Percentiles rank a stretch among this genome's conserved stretches.
These are phyloP conservation scores for Biston stratarius DNA, from an alignment of 2,888 invertebrate genomes.

Conservation along the genomic window DNA sequence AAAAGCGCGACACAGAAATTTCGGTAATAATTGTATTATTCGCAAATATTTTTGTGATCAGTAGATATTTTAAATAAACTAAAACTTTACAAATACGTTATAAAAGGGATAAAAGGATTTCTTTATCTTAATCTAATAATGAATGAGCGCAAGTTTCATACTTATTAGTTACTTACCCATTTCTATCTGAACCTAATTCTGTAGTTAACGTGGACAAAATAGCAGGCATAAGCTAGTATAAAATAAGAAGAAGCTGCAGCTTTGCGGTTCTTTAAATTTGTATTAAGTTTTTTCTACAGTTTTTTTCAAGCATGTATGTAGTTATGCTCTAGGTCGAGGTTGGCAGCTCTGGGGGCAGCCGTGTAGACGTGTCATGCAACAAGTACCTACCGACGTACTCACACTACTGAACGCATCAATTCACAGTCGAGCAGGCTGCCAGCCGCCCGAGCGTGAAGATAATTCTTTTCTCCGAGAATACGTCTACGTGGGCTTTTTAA, in stretches of 20 bases:
- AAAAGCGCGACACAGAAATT: neutral
- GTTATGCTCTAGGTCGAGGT: no score
- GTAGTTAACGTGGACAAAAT: neutral
- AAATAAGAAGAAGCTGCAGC: neutral
- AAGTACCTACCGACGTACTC: constrained; percentile 24
- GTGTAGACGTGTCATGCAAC: constrained; percentile 10
- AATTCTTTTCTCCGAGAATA: constrained; percentile 18
- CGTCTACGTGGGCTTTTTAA: constrained; percentile 10
- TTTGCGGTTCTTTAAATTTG: no score
- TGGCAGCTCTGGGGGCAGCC: neutral
- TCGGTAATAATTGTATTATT: neutral
- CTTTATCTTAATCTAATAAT: no score
- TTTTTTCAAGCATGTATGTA: no score
- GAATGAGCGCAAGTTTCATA: no score
- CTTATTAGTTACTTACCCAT: no score
- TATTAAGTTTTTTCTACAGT: no score
- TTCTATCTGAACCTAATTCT: no score
- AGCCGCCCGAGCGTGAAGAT: constrained; percentile 38
- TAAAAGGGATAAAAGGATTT: neutral
- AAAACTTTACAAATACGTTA: neutral
- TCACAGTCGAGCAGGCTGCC: constrained; percentile 32
- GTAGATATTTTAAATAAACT: constrained; percentile 1
- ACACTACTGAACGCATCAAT: constrained; percentile 31
- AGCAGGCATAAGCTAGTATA: neutral
- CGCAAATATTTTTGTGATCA: neutral